Evolutionary conservation across 1,140 invertebrate genomes (phyloP).

Genomic region (Ips typographus): DNA sequence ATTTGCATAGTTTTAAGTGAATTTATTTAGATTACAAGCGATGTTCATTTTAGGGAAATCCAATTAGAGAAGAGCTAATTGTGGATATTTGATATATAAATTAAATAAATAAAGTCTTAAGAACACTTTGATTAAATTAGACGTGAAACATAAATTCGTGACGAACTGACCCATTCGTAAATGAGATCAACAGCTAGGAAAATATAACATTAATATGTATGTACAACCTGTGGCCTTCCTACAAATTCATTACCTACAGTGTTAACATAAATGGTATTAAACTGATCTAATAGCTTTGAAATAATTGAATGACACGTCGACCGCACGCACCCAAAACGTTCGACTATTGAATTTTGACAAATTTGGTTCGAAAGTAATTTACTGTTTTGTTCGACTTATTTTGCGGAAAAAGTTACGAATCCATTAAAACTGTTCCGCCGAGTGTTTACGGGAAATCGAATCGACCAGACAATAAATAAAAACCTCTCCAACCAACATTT

Average conservation of each 20-base stretch:
- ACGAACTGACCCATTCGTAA: too few species aligned
- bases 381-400: neutral
- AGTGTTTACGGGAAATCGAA: conserved; percentile 1
- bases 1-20: too few species aligned
- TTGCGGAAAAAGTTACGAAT: conserved; percentile 5
- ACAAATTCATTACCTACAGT: neutral
- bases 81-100: too few species aligned
- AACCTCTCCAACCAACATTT: neutral
- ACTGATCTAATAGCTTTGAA: conserved; percentile 3
- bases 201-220: neutral
- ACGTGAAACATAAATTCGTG: too few species aligned
- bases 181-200: too few species aligned
- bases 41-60: too few species aligned
- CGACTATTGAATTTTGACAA: conserved; percentile 3
- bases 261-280: conserved; percentile 2
- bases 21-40: too few species aligned
- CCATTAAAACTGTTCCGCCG: neutral
- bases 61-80: too few species aligned
- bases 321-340: neutral
- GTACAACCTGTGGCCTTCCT: neutral
- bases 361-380: neutral
- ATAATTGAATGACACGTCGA: neutral
- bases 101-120: too few species aligned
- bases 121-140: too few species aligned
- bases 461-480: neutral